A percentile compares a stretch with the other conserved stretches of the same genome.
These are phyloP conservation scores for Aphidius gifuensis DNA, from an alignment of 1,140 invertebrate species.

Conservation along the genomic window DNA sequence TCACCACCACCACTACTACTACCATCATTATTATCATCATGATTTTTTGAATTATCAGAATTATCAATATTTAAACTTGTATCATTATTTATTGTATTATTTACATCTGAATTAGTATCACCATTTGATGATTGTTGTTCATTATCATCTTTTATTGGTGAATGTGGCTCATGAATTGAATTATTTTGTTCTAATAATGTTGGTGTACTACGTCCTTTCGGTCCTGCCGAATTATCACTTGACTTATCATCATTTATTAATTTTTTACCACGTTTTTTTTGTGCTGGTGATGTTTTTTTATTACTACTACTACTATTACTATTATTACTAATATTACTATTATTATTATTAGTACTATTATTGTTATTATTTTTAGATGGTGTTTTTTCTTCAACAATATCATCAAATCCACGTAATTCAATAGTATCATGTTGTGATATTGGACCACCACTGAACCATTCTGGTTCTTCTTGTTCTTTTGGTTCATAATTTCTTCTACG, in stretches of 20 bases:
- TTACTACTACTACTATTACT: constrained; percentile 29
- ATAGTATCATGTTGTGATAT: constrained; percentile 90
- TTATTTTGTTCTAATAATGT: constrained; percentile 43
- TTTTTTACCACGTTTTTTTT: constrained; percentile 50
- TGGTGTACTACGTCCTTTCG: constrained; percentile 49
- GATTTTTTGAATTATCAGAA: constrained; percentile 33
- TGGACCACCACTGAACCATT: constrained; percentile 82
- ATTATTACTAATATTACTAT: no score
- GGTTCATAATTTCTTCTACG: constrained; percentile 52
- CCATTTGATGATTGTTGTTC: constrained; percentile 29
- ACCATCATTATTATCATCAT: constrained; percentile 24
- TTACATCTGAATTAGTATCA: constrained; percentile 20
- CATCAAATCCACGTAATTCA: constrained; percentile 87
- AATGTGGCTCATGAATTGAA: constrained; percentile 39
- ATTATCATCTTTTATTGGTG: constrained; percentile 43
- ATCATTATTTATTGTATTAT: constrained; percentile 27
- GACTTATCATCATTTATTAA: constrained; percentile 36
- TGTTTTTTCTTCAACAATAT: constrained; percentile 57
- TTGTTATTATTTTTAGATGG: no score
- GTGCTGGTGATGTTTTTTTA: constrained; percentile 51
- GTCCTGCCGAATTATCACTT: constrained; percentile 34
- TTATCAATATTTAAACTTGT: constrained; percentile 32
- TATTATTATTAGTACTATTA: no score
- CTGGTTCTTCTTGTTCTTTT: constrained; percentile 61
- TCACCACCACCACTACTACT: constrained; percentile 35